Conservation (phyloP, 1,140 invertebrate genomes). For the Monomorium pharaonis region DNA sequence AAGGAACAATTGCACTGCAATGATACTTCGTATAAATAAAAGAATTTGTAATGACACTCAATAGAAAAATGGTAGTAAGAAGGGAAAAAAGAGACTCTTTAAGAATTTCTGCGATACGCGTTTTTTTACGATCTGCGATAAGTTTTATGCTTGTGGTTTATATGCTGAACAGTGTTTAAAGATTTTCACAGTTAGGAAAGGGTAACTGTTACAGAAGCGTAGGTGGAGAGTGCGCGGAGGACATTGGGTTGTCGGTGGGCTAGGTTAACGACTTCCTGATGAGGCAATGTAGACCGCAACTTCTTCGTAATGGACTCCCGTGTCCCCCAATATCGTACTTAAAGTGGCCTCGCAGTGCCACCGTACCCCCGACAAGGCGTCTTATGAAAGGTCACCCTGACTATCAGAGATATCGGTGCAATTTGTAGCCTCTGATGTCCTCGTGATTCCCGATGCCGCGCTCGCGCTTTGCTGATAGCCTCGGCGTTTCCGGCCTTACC, state of each 20-base stretch:
- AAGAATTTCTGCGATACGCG: neutral
- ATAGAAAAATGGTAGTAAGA: neutral
- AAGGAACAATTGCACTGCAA: neutral
- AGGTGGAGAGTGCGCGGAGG: conserved; percentile 10
- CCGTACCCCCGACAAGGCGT: conserved; percentile 18
- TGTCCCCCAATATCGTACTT: conserved; percentile 66
- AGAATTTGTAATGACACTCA: neutral
- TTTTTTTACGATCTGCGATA: conserved; percentile 13
- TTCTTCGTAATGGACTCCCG: conserved; percentile 81
- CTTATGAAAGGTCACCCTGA: conserved; percentile 58
- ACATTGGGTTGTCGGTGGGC: conserved; percentile 62
- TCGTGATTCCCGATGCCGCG: conserved; percentile 11
- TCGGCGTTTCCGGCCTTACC: conserved; percentile 19
- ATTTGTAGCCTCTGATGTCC: conserved; percentile 58
- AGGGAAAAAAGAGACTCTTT: neutral
- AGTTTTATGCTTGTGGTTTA: neutral
- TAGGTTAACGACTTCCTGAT: conserved; percentile 84
- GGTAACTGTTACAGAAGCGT: conserved; percentile 26
- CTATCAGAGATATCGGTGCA: conserved; percentile 68
- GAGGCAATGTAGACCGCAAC: conserved; percentile 79
- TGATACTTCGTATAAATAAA: neutral
- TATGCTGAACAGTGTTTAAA: conserved; percentile 22
- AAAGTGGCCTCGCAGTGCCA: conserved; percentile 62
- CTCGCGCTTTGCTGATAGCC: neutral
- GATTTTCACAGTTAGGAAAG: conserved; percentile 29